Conservation (phyloP, 2,888 invertebrate genomes). For the Apodemia duryi region DNA sequence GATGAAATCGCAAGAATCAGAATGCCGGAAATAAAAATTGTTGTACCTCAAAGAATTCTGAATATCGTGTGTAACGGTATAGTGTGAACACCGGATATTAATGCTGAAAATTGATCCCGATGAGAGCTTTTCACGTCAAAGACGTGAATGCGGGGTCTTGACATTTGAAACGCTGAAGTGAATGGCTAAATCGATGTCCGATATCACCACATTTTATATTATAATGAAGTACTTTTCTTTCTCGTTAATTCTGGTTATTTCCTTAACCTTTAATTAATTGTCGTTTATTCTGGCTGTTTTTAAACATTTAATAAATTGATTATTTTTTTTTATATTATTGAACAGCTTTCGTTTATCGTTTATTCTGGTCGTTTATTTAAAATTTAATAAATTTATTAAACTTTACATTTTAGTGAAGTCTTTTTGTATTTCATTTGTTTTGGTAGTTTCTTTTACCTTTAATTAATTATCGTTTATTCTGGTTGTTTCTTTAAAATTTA, state of each 20-base stretch:
- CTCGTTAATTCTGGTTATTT: background rate
- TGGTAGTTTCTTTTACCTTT: too few species aligned
- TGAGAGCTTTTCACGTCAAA: slow-evolving; percentile 7
- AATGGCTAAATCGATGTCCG: background rate
- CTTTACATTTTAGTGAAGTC: too few species aligned
- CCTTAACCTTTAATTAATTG: background rate
- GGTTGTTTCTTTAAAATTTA: too few species aligned
- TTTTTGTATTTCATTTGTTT: too few species aligned
- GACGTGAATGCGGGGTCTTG: background rate
- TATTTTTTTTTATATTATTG: too few species aligned
- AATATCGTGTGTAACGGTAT: background rate
- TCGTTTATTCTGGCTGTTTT: too few species aligned
- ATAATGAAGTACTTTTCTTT: background rate
- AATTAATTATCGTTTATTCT: too few species aligned
- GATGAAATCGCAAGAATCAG: background rate
- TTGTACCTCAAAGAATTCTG: background rate
- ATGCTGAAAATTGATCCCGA: slow-evolving; percentile 1
- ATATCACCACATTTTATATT: background rate
- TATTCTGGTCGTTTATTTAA: too few species aligned
- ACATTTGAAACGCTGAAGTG: slow-evolving; percentile 1
- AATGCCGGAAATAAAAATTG: background rate
- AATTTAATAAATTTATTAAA: too few species aligned
- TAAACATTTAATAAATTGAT: too few species aligned
- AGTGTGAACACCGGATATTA: slow-evolving; percentile 2
- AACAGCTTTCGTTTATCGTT: too few species aligned